Evolutionary conservation across 2,113 vertebrate species (phyloP).

Genomic region (Noctilio leporinus): DNA sequence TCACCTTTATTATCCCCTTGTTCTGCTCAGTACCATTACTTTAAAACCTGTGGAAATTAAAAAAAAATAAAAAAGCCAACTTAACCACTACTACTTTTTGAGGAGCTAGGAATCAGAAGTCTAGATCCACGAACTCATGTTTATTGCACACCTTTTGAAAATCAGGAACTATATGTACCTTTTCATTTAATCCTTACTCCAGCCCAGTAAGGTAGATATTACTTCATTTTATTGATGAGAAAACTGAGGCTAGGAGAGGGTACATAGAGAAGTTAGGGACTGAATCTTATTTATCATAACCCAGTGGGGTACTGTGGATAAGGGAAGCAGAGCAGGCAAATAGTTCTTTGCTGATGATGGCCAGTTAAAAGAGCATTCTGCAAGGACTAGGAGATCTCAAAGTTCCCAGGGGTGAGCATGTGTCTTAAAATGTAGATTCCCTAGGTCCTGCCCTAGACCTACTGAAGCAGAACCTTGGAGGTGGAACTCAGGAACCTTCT

Average conservation of each 20-base stretch:
- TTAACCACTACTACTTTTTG: neutral
- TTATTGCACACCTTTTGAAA: neutral
- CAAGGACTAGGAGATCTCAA: neutral
- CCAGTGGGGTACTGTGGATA: neutral
- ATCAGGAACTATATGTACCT: neutral
- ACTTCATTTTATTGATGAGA: neutral
- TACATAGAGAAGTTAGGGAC: neutral
- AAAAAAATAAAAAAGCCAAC: neutral
- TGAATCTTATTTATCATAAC: neutral
- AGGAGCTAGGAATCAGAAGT: neutral
- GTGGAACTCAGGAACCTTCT: neutral
- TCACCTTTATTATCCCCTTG: neutral
- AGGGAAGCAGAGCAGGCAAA: neutral
- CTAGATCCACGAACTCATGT: neutral
- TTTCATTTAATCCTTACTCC: neutral
- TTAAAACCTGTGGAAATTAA: slow-evolving; percentile 11
- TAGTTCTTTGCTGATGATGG: neutral
- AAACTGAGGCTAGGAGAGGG: neutral
- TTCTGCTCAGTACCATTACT: neutral
- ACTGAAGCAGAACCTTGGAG: neutral
- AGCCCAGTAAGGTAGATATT: neutral
- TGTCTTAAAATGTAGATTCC: neutral
- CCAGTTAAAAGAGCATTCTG: neutral
- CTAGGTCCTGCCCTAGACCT: neutral
- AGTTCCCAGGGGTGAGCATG: neutral